Conservation (phyloP, 2,888 invertebrate genomes). For the Sylvicola cinctus region DNA sequence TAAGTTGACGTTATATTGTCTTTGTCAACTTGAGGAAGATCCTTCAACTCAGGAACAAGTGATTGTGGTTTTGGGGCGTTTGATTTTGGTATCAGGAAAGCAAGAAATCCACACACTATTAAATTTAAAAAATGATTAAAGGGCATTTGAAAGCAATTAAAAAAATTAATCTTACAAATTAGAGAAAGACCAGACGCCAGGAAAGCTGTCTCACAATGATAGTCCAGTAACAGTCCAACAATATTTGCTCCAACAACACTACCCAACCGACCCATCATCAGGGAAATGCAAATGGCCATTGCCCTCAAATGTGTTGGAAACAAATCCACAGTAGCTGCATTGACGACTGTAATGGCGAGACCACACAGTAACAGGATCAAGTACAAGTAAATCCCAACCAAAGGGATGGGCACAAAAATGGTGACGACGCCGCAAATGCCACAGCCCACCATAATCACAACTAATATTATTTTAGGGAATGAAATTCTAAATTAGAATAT, state of each 20-base stretch:
- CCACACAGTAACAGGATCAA: constrained; percentile 14
- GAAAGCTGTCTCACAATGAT: constrained; percentile 26
- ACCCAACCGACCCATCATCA: constrained; percentile 28
- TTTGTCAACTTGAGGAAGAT: no score
- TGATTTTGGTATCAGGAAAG: constrained; percentile 14
- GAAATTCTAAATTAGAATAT: not conserved
- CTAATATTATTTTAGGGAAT: not conserved
- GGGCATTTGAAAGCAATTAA: not conserved
- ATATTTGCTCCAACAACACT: constrained; percentile 28
- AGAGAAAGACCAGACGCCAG: constrained; percentile 13
- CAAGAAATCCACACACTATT: constrained; percentile 12
- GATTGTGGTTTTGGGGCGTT: no score
- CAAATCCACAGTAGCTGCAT: constrained; percentile 18
- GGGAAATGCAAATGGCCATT: constrained; percentile 30
- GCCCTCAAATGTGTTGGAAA: constrained; percentile 23
- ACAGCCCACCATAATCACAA: constrained; percentile 8
- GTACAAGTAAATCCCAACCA: constrained; percentile 15
- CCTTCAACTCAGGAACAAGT: no score
- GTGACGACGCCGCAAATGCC: constrained; percentile 13
- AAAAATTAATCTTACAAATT: constrained; percentile 6
- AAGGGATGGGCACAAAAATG: constrained; percentile 12
- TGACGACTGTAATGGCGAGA: constrained; percentile 16
- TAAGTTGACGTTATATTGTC: no score
- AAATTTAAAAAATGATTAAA: not conserved
- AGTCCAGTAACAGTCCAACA: constrained; percentile 24